Evolutionary conservation across 1,140 invertebrate species (phyloP), one percentile per base, ranked within the genome.

Genomic region (Pseudomyrmex flavicornis): DNA sequence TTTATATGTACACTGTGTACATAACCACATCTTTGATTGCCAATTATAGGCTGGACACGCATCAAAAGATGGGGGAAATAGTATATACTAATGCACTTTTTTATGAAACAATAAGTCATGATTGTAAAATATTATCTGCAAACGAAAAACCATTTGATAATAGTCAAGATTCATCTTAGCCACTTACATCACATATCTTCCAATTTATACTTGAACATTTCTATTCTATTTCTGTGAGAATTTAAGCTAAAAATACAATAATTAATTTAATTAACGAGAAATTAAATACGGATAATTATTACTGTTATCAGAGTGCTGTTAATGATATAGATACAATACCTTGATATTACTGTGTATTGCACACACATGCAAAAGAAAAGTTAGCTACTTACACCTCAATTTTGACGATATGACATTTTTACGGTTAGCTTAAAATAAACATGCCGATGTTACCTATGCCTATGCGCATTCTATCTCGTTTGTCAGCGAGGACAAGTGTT

Each of bases 71-170:
- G 73, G 58, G 74, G 83, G 44, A 93, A 54, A 73, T 87, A 82
- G 59, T 84, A 91, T 3, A 88, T 17, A 48, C 82, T 88, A 15
- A 85, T 9, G 50, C 61, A 77, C 59, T 83, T 92, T 72, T 90
- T 92, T 17, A 82, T 69, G 15, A 93, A 26, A 13, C 89, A 84
- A 35, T 52, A 69, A 62, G 82, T 90, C 92, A 93, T 93, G 80
- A 52, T 82, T 82, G 9, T 20, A 13, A 50, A 68, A 61, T 63
- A 84, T 52, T 48, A 85, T 63, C 85, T 87, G 35, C 20, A 85
- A 83, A 50, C 13, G 12, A 65, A 75, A 73, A 72, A 48, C 58
- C 46, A 65, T 79, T 61, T 62, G 17, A 85, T 70, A 87, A 52
- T 13, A 35, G 8, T 1, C 26, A 58, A 20, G 8, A 66, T 54